Conservation (phyloP, 2,113 vertebrate genomes). For the Oreochromis spilurus region DNA sequence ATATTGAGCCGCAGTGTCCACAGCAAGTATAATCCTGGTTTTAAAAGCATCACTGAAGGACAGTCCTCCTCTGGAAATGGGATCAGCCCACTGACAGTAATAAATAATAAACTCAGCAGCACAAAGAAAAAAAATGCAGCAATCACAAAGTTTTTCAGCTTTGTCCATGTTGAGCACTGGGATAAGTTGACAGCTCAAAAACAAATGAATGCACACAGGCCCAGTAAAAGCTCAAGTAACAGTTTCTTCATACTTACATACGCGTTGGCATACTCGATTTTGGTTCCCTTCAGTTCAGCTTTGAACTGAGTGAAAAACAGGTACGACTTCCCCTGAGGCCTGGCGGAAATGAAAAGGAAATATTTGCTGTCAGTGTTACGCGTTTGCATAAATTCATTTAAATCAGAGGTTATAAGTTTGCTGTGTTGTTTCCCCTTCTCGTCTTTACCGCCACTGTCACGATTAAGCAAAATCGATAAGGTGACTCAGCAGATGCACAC, state of each 20-base stretch:
- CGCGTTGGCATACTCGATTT: slow-evolving; percentile 86
- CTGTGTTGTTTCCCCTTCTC: neutral
- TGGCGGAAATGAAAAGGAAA: slow-evolving; percentile 52
- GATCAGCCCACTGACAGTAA: neutral
- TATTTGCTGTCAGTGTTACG: neutral
- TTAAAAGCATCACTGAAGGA: neutral
- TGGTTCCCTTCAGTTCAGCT: slow-evolving; percentile 85
- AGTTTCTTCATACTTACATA: slow-evolving; percentile 82
- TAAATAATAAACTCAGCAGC: neutral
- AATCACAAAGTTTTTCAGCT: neutral
- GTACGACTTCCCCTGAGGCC: slow-evolving; percentile 95
- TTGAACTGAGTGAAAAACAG: slow-evolving; percentile 97
- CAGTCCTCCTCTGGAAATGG: neutral
- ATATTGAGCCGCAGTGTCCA: neutral
- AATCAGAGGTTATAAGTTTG: neutral
- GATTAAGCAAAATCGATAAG: neutral
- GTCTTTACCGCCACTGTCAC: neutral
- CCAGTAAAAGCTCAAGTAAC: neutral
- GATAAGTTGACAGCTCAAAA: neutral
- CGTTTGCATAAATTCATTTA: neutral
- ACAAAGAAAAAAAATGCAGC: neutral
- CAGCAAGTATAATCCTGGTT: neutral
- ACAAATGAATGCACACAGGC: neutral
- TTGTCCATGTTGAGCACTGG: neutral
- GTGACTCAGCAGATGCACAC: neutral